These are phyloP conservation scores for Neoseiulus cucumeris DNA, from an alignment of 1,140 invertebrate genomes.

Conservation along the genomic window DNA sequence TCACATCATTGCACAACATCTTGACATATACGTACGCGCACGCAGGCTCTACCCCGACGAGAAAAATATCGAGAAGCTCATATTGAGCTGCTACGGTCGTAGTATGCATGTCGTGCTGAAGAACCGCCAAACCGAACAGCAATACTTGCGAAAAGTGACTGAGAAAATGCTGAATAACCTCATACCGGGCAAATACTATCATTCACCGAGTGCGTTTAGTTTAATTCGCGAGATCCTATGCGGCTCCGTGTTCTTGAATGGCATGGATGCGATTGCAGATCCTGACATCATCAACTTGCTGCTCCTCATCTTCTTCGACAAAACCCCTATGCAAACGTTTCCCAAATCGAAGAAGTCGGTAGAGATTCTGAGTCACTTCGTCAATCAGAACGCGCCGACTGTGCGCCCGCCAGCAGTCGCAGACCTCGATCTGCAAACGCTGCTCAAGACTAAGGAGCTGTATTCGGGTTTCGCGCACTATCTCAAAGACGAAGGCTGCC, in stretches of 20 bases:
- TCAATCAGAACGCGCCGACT: conserved; percentile 14
- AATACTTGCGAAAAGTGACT: conserved; percentile 1
- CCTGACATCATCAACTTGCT: conserved; percentile 36
- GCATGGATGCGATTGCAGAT: conserved; percentile 54
- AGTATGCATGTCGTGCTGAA: conserved; percentile 9
- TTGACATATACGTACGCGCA: conserved; percentile 1
- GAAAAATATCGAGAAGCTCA: not conserved
- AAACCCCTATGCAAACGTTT: conserved; percentile 22
- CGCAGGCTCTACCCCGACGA: not conserved
- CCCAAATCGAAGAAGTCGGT: conserved; percentile 18
- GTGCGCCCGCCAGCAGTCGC: conserved; percentile 10
- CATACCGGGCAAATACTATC: not conserved
- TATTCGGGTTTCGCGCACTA: conserved; percentile 72
- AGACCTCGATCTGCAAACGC: conserved; percentile 35
- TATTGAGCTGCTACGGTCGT: not conserved
- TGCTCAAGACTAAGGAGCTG: conserved; percentile 45
- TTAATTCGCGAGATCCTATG: conserved; percentile 48
- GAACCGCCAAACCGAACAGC: not conserved
- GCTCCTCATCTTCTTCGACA: conserved; percentile 29
- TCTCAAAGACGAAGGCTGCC: conserved; percentile 53
- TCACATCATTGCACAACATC: conserved; percentile 6
- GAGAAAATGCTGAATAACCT: conserved; percentile 1
- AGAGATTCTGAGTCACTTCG: conserved; percentile 18
- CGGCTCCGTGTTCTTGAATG: conserved; percentile 51
- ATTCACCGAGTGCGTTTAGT: conserved; percentile 27